Conservation (phyloP, 2,888 invertebrate genomes). For the Nephrotoma guestfalica region DNA sequence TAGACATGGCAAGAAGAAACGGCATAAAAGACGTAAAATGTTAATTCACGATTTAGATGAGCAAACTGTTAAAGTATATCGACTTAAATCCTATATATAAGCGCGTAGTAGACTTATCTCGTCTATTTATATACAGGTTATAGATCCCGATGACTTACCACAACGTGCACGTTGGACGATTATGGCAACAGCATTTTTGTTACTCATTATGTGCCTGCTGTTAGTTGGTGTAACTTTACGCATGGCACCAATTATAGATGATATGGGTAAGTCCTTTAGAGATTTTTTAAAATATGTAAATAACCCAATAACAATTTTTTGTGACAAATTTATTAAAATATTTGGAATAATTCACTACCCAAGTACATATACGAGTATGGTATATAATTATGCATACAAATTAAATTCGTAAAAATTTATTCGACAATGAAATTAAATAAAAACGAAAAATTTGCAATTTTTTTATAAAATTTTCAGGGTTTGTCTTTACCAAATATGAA, state of each 20-base stretch:
- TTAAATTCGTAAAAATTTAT: too few relatives aligned
- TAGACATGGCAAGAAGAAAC: conserved; percentile 30
- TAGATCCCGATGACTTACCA: conserved; percentile 70
- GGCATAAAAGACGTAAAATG: conserved; percentile 33
- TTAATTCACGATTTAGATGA: conserved; percentile 32
- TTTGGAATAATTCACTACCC: neutral
- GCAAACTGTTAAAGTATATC: conserved; percentile 29
- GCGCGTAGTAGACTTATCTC: neutral
- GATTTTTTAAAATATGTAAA: neutral
- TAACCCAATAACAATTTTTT: neutral
- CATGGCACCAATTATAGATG: conserved; percentile 91
- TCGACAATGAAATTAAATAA: too few relatives aligned
- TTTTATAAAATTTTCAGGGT: too few relatives aligned
- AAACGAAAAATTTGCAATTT: neutral
- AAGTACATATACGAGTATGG: too few relatives aligned
- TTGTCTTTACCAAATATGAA: too few relatives aligned
- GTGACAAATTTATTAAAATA: neutral
- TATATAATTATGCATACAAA: too few relatives aligned
- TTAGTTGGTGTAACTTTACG: conserved; percentile 81
- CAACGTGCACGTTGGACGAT: conserved; percentile 80
- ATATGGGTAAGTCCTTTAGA: conserved; percentile 64
- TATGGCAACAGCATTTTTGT: conserved; percentile 75
- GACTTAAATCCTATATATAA: too few relatives aligned
- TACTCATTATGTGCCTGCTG: conserved; percentile 77
- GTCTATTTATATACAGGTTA: conserved; percentile 31